A percentile compares a stretch with the other conserved stretches of the same genome.
phyloP scores from a whole-genome alignment of 2,797 vertebrate genomes.

The Macrochelys suwanniensis region DNA sequence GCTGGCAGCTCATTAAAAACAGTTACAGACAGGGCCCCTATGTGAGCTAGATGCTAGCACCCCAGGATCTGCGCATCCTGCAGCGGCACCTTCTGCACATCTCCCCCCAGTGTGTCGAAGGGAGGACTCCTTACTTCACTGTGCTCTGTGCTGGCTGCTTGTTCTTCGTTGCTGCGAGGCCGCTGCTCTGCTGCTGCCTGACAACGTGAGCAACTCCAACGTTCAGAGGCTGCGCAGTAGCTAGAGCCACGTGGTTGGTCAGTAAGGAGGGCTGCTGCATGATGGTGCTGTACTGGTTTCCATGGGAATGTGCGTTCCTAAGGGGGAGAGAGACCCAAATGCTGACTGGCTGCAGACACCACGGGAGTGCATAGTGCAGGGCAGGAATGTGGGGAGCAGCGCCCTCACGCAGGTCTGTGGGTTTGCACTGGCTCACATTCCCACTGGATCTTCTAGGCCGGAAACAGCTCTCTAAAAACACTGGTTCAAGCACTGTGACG shows the following conservation, averaged over 20 bases:
- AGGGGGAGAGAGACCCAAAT: not conserved
- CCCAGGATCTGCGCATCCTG: not conserved
- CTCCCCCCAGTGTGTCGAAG: not conserved
- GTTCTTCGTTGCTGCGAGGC: constrained; percentile 87
- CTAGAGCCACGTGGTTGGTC: constrained; percentile 85
- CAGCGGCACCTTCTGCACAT: not conserved
- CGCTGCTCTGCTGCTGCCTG: constrained; percentile 89
- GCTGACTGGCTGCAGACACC: not conserved
- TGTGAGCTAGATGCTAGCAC: not conserved
- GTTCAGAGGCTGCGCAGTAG: constrained; percentile 86
- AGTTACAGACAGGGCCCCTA: not conserved
- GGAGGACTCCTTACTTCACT: constrained; percentile 85
- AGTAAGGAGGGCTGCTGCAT: constrained; percentile 89
- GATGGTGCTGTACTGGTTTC: constrained; percentile 89
- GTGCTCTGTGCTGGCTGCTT: constrained; percentile 85
- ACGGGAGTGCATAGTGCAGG: not conserved
- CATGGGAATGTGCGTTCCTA: constrained; percentile 89
- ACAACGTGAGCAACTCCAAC: constrained; percentile 86
- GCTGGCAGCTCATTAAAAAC: not conserved
- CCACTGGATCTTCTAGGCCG: not conserved
- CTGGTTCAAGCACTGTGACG: not conserved
- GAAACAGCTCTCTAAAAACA: not conserved
- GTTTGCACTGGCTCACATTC: accelerated
- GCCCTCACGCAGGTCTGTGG: not conserved
- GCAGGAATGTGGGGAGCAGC: not conserved